These are phyloP conservation scores for Latrodectus hesperus DNA, from an alignment of 2,888 invertebrate species.

Conservation along the genomic window DNA sequence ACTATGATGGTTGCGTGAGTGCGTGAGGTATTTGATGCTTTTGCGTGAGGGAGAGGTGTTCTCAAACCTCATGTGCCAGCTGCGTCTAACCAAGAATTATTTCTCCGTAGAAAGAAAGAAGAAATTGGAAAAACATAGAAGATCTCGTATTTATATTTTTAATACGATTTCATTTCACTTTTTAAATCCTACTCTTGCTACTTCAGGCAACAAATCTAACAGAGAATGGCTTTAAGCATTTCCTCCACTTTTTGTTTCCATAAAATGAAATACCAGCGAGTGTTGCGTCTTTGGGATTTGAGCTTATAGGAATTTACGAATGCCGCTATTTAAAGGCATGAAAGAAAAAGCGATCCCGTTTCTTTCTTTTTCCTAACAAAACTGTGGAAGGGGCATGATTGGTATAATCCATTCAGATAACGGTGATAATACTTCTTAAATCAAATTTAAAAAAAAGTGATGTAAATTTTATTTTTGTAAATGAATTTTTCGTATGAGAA, in stretches of 20 bases:
- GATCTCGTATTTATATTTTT: conserved; percentile 17
- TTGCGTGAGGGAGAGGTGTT: conserved; percentile 33
- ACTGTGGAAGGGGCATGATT: background rate
- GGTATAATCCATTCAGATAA: conserved; percentile 1
- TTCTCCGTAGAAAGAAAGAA: conserved; percentile 30
- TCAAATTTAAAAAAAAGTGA: background rate
- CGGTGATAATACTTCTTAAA: background rate
- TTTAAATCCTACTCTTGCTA: conserved; percentile 25
- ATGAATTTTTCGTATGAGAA: too few species aligned
- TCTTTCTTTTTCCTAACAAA: background rate
- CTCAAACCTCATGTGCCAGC: conserved; percentile 48
- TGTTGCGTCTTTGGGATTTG: conserved; percentile 17
- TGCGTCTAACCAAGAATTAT: conserved; percentile 63
- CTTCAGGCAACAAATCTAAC: conserved; percentile 10
- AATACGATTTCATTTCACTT: conserved; percentile 13
- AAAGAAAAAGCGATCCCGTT: background rate
- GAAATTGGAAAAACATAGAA: conserved; percentile 22
- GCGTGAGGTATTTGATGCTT: conserved; percentile 46
- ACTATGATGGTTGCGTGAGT: conserved; percentile 18
- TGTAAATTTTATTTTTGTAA: too few species aligned
- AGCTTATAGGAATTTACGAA: conserved; percentile 26
- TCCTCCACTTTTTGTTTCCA: background rate
- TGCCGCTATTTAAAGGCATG: background rate
- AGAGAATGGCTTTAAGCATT: conserved; percentile 30
- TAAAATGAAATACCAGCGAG: background rate